Evolutionary conservation across 2,113 vertebrate species (phyloP), one percentile per base, ranked within the genome.

Genomic region (Apteryx mantelli): DNA sequence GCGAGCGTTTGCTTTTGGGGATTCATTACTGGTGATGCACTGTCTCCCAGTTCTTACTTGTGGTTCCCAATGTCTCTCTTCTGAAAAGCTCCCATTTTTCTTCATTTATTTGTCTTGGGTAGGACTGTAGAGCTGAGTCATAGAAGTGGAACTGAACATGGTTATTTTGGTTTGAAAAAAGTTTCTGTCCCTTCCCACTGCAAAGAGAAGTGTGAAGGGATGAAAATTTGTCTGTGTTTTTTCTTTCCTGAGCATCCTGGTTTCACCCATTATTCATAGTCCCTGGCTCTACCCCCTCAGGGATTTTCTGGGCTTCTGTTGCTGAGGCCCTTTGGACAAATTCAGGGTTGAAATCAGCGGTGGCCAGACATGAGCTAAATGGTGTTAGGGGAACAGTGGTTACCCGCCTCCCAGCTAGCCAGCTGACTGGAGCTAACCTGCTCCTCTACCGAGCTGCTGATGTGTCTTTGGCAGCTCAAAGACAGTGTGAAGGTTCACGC

Each of bases 121-220:
- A 89, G 86, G 78, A 92, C 91, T 36, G 19, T n/a, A 68, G 44
- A 86, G 42, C 65, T 93, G 94, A 95, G 84, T 96, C 92, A 93
- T 70, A 87, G 78, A 46, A 92, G 22, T 60, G 80, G 73, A 93
- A 78, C 0, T 4, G 68, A 94, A 61, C 42, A 46, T 4, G 71
- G 85, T 88, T 96, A 95, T 95, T 97, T 95, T 94, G 42, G 79
- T 91, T 90, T 86, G 58, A 92, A 75, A 44, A 93, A 58, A 90
- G 73, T 91, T 96, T 95, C 84, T 91, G 89, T 93, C 94, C 93
- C 80, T 93, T 96, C 96, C 88, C 88, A 94, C 94, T 91, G 65
- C 32, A 61, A 13, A 93, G 56, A 76, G 48, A 94, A 96, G 94
- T 85, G 91, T 79, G 91, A 93, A 95, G 88, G 83, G 91, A 89